Conservation (phyloP, 1,140 invertebrate species). For the Cyclargus thomasi region DNA sequence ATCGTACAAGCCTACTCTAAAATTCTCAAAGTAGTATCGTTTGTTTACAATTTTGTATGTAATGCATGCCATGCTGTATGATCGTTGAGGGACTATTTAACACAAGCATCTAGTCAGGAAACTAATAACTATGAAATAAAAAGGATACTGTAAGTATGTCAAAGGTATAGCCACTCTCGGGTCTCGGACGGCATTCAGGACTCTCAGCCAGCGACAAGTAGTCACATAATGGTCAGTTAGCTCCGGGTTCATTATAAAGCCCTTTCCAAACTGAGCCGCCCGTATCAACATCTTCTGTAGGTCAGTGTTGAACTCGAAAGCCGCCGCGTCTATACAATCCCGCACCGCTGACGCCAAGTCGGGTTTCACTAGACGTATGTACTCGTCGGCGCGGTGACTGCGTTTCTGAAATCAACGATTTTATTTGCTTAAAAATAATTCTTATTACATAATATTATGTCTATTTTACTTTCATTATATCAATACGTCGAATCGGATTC, state of each 20-base stretch:
- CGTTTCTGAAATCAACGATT: slow-evolving; percentile 78
- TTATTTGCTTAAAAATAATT: too few relatives aligned
- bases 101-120: too few relatives aligned
- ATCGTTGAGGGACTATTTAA: too few relatives aligned
- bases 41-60: too few relatives aligned
- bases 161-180: slow-evolving; percentile 92
- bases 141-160: slow-evolving; percentile 93
- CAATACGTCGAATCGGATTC: too few relatives aligned
- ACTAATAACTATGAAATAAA: slow-evolving; percentile 23
- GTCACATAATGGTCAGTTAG: slow-evolving; percentile 89
- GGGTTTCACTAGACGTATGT: slow-evolving; percentile 90
- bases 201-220: slow-evolving; percentile 91
- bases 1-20: not conserved
- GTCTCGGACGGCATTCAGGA: slow-evolving; percentile 93
- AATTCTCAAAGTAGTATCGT: not conserved
- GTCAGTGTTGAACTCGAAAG: slow-evolving; percentile 90
- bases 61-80: too few relatives aligned
- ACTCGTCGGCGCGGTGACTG: slow-evolving; percentile 94
- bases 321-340: slow-evolving; percentile 94
- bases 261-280: slow-evolving; percentile 96
- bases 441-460: too few relatives aligned
- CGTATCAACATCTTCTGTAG: slow-evolving; percentile 93
- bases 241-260: slow-evolving; percentile 84
- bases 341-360: slow-evolving; percentile 86
- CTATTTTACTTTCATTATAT: too few relatives aligned